Evolutionary conservation across 2,113 vertebrate genomes (phyloP), one percentile per base, ranked within the genome.

Genomic region (Hucho hucho): DNA sequence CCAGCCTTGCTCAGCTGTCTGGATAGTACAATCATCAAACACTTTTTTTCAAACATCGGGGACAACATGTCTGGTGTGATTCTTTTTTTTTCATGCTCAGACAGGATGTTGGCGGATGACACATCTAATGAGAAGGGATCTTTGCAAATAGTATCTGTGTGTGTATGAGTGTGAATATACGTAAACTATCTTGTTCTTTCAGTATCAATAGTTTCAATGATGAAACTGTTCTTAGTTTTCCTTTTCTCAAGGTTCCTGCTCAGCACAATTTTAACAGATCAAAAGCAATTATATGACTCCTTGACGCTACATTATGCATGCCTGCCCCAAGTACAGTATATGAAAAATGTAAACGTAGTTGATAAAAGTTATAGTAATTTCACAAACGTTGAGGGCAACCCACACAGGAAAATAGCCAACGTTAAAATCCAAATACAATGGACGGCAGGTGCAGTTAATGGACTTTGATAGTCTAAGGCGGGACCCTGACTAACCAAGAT

Each of bases 1-100:
- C 82, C 76, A 79, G 78, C 76, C 84, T 77, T 78, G 83, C 86
- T 88, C 84, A 84, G 85, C 88, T 90, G 86, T 81, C 83, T 86
- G 79, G 37, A 76, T 89, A 90, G 90, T 87, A 85, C 77, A 80
- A 83, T 87, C 83, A 86, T 91, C 88, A 89, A 89, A 91, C 90
- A 88, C 84, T 72, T 82, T 89, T 84, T 86, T 78, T 83, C 37
- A 85, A 82, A 80, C 81, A 90, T 63, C 56, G 76, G 80, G 81
- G 80, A 81, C 72, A 81, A 84, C 73, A 79, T 86, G 85, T 88
- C 85, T 84, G 81, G 75, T 85, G 82, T 12, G 67, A 87, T 88
- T 84, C 75, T 88, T 79, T 86, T 81, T 86, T 88, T 43, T 43
- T 43, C 37, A 84, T 86, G 83, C 81, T 88, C 80, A 87, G 87